A percentile compares a stretch with the other conserved stretches of the same genome.
These are phyloP conservation scores for Spheniscus humboldti DNA, from an alignment of 2,797 vertebrate species.

Conservation along the genomic window DNA sequence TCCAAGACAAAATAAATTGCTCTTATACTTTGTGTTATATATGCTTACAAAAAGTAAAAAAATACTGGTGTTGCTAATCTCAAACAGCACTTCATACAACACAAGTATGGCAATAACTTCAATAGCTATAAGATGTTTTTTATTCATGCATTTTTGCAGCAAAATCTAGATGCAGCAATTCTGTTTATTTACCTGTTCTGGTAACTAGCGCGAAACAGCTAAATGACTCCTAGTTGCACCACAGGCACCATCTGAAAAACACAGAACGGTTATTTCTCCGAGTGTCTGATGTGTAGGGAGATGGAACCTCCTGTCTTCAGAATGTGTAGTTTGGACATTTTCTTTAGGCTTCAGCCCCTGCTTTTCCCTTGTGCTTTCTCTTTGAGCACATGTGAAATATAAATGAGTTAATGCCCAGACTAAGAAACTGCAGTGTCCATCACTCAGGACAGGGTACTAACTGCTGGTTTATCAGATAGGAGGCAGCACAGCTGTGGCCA, in stretches of 20 bases:
- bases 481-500: not conserved
- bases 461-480: not conserved
- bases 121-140: not conserved
- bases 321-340: not conserved
- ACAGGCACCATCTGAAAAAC: not conserved
- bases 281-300: not conserved
- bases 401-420: not conserved
- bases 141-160: not conserved
- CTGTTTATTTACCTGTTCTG: not conserved
- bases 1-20: not conserved
- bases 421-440: not conserved
- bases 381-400: not conserved
- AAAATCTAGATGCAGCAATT: not conserved
- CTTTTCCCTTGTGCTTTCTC: not conserved
- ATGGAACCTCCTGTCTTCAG: not conserved
- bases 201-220: not conserved
- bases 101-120: not conserved
- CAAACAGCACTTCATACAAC: not conserved
- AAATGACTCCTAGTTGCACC: not conserved
- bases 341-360: not conserved
- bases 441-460: rapidly evolving
- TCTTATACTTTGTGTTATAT: not conserved
- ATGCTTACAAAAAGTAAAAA: not conserved
- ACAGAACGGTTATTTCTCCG: not conserved
- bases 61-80: not conserved